These are phyloP conservation scores for Lithosia quadra DNA, from an alignment of 2,888 invertebrate species.

Conservation along the genomic window DNA sequence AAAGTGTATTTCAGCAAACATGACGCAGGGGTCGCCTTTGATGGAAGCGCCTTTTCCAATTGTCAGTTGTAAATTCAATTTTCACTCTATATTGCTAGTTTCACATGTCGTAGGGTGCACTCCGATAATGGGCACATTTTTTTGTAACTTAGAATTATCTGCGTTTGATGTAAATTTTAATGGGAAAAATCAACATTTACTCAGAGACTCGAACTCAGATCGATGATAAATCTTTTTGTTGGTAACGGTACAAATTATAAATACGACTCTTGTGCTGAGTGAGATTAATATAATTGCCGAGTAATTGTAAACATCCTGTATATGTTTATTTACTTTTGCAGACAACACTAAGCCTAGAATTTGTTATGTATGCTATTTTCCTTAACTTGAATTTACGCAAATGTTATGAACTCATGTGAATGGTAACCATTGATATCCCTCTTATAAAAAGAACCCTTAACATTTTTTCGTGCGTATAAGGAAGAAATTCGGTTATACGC, in stretches of 20 bases:
- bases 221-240: too few species aligned
- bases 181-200: not conserved
- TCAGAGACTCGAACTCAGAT: not conserved
- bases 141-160: slow-evolving; percentile 30
- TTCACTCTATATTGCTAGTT: slow-evolving; percentile 83
- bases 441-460: slow-evolving; percentile 31
- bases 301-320: too few species aligned
- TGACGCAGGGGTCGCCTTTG: slow-evolving; percentile 80
- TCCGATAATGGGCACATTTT: slow-evolving; percentile 46
- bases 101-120: slow-evolving; percentile 73
- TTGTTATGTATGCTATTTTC: slow-evolving; percentile 3
- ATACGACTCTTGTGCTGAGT: too few species aligned
- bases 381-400: slow-evolving; percentile 18
- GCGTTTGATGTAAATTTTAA: not conserved
- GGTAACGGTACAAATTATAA: too few species aligned
- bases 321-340: too few species aligned
- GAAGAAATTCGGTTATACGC: slow-evolving; percentile 76
- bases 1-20: slow-evolving; percentile 80
- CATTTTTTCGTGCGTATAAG: slow-evolving; percentile 54
- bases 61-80: slow-evolving; percentile 86
- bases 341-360: not conserved
- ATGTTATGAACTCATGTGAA: slow-evolving; percentile 20
- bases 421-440: slow-evolving; percentile 25
- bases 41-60: slow-evolving; percentile 83
- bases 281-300: too few species aligned